These are phyloP conservation scores for Magallana nippona DNA, from an alignment of 2,888 invertebrate species.

Conservation along the genomic window DNA sequence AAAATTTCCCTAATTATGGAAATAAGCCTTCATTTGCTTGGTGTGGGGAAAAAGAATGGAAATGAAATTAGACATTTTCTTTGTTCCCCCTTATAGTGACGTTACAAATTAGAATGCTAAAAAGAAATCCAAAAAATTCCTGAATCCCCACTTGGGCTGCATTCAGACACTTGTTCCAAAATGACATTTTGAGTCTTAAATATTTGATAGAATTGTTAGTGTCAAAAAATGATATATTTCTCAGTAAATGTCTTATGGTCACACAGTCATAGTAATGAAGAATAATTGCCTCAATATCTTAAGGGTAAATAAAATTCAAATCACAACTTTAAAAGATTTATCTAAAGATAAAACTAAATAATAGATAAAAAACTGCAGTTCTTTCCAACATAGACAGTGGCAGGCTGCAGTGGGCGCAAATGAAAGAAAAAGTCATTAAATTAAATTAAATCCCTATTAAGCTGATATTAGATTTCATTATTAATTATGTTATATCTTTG, in stretches of 20 bases:
- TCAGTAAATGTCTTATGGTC: not conserved
- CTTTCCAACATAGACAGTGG: too few species aligned
- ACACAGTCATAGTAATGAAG: too few species aligned
- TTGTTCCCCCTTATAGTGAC: not conserved
- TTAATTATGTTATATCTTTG: too few species aligned
- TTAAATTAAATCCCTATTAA: too few species aligned
- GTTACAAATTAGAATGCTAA: not conserved
- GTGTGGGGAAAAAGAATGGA: conserved; percentile 29
- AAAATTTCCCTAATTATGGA: conserved; percentile 30
- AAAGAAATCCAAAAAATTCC: not conserved
- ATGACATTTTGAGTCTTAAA: not conserved
- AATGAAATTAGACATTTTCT: conserved; percentile 29
- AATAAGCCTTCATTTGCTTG: conserved; percentile 30
- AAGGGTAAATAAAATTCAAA: too few species aligned
- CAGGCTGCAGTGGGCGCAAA: too few species aligned
- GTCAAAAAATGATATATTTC: not conserved
- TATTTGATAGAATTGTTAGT: not conserved
- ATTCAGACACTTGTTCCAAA: conserved; percentile 10
- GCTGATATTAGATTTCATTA: too few species aligned
- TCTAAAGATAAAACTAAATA: too few species aligned
- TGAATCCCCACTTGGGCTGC: not conserved
- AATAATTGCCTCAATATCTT: too few species aligned
- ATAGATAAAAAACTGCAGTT: too few species aligned
- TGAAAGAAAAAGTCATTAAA: too few species aligned
- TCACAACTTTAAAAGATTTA: too few species aligned